Evolutionary conservation across 2,888 invertebrate species (phyloP).

Genomic region (Leucania comma): DNA sequence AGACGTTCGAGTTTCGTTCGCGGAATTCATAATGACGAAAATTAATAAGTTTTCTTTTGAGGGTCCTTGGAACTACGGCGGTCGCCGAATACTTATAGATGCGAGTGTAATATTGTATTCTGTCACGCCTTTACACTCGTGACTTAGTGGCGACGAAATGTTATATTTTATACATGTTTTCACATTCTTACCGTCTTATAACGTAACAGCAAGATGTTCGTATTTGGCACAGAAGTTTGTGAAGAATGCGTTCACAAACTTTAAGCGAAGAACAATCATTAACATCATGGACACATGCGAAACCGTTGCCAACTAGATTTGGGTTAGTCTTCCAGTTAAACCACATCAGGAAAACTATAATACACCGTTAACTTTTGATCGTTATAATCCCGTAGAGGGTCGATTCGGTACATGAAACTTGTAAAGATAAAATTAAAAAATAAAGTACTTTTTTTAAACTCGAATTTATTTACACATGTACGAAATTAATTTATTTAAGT

Average conservation of each 20-base stretch:
- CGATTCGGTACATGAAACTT: too few relatives aligned
- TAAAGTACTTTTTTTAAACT: too few relatives aligned
- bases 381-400: too few relatives aligned
- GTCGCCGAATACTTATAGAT: conserved; percentile 74
- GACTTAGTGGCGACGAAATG: not conserved
- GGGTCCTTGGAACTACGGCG: conserved; percentile 82
- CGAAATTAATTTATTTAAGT: too few relatives aligned
- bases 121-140: conserved; percentile 17
- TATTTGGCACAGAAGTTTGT: not conserved
- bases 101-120: conserved; percentile 49
- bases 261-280: not conserved
- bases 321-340: not conserved
- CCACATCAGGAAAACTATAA: not conserved
- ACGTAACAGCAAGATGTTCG: not conserved
- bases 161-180: conserved; percentile 7
- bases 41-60: conserved; percentile 91
- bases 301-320: not conserved
- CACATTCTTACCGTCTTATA: not conserved
- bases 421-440: too few relatives aligned
- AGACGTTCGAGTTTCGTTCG: conserved; percentile 91
- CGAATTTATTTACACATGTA: too few relatives aligned
- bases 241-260: not conserved
- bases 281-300: not conserved
- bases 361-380: too few relatives aligned
- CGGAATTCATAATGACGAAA: conserved; percentile 91